Evolutionary conservation across 2,888 invertebrate genomes (phyloP).

Genomic region (Ischnura elegans): DNA sequence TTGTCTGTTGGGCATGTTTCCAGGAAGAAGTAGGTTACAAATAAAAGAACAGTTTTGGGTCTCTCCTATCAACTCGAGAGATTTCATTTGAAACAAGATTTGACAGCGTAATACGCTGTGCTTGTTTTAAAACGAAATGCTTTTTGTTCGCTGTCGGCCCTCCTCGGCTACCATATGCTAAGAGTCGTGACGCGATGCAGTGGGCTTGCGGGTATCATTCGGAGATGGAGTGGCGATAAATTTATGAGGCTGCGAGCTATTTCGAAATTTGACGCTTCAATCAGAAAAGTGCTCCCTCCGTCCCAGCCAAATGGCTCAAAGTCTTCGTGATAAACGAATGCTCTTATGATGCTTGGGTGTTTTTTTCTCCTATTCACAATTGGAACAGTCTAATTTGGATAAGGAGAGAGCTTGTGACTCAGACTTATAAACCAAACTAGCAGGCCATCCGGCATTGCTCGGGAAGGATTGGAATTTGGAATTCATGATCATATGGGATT

Average conservation of each 20-base stretch:
- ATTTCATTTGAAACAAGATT: background rate
- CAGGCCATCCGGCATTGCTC: no score
- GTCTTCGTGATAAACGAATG: background rate
- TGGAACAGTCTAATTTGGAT: no score
- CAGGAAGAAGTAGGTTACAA: background rate
- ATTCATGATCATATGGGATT: no score
- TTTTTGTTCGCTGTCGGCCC: background rate
- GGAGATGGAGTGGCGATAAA: constrained; percentile 14
- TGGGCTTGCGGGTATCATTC: background rate
- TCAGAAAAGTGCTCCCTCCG: background rate
- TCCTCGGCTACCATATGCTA: constrained; percentile 24
- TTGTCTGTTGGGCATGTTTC: background rate
- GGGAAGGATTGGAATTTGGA: no score
- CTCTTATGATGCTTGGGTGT: no score
- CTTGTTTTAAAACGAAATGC: background rate
- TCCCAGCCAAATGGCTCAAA: background rate
- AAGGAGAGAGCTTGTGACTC: no score
- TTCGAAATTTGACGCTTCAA: constrained; percentile 31
- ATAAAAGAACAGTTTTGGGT: background rate
- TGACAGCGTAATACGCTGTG: constrained; percentile 23
- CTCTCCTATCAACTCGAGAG: background rate
- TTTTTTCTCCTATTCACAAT: no score
- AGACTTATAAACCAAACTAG: no score
- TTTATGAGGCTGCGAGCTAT: background rate
- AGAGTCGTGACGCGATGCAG: background rate